phyloP scores from a whole-genome alignment of 2,797 vertebrate species.

The Arrhamphus sclerolepis region DNA sequence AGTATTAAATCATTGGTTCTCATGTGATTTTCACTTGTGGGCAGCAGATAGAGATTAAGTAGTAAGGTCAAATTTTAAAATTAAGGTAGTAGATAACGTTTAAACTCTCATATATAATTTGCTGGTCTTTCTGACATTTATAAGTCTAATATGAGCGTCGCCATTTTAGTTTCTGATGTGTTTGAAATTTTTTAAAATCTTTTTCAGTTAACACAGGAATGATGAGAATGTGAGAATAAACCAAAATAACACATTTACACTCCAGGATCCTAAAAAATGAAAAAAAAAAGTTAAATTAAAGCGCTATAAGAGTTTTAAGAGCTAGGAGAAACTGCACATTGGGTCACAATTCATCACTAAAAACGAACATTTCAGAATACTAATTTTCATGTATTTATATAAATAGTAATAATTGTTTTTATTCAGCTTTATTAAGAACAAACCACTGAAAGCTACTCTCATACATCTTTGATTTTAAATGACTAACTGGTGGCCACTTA shows the following conservation, averaged over 20 bases:
- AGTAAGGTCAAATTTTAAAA: background rate
- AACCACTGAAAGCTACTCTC: background rate
- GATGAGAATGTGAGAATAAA: no score
- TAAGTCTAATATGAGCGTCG: background rate
- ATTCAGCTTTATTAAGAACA: background rate
- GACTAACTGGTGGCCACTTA: constrained; percentile 22
- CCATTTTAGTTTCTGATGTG: background rate
- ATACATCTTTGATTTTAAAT: constrained; percentile 4
- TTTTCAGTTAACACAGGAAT: no score
- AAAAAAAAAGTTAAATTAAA: no score
- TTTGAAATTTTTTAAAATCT: no score
- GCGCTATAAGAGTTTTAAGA: no score
- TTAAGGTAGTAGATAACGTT: background rate
- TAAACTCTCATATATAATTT: background rate
- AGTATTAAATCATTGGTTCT: background rate
- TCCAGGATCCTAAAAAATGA: no score
- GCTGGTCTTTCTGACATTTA: no score
- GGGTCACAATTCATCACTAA: no score
- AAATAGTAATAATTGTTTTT: constrained; percentile 2
- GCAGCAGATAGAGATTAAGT: background rate
- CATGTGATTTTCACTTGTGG: background rate
- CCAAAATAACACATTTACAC: no score
- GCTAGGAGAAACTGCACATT: no score
- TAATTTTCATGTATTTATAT: no score
- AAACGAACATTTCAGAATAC: no score